Percentiles rank a stretch among this genome's conserved stretches.
Evolutionary conservation across 2,888 invertebrate genomes (phyloP).

Genomic region (Stenichneumon culpator): DNA sequence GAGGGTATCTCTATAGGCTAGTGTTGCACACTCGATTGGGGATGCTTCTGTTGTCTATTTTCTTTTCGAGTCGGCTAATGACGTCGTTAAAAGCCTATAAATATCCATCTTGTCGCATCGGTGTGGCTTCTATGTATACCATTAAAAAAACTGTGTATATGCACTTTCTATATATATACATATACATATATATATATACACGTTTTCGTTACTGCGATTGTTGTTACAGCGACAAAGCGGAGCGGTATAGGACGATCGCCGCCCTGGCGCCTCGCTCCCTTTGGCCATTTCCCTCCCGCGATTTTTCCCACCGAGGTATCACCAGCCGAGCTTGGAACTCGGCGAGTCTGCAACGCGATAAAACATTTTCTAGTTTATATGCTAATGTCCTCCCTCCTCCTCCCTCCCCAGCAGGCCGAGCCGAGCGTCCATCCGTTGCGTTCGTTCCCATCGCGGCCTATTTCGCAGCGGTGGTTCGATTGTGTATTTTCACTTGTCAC

Average conservation of each 20-base stretch:
- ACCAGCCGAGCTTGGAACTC: conserved; percentile 48
- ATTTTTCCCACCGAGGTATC: conserved; percentile 50
- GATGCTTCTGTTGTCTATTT: conserved; percentile 62
- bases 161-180: neutral
- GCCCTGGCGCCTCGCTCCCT: conserved; percentile 20
- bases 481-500: conserved; percentile 7
- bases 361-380: conserved; percentile 77
- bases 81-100: conserved; percentile 74
- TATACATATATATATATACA: neutral
- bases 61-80: conserved; percentile 69
- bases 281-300: conserved; percentile 28
- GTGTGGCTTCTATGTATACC: conserved; percentile 51
- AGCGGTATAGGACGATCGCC: conserved; percentile 22
- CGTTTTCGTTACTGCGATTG: conserved; percentile 46
- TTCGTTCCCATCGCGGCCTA: conserved; percentile 59
- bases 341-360: conserved; percentile 68
- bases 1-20: conserved; percentile 12
- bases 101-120: conserved; percentile 67
- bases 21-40: conserved; percentile 52
- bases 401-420: conserved; percentile 24
- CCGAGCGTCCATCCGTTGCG: conserved; percentile 61
- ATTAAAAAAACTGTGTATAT: conserved; percentile 3
- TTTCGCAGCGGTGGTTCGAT: conserved; percentile 15
- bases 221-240: conserved; percentile 54
- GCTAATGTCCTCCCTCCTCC: conserved; percentile 71